A percentile compares a stretch with the other conserved stretches of the same genome.
Evolutionary conservation across 2,888 invertebrate genomes (phyloP).

Genomic region (Lasioglossum figueresi): DNA sequence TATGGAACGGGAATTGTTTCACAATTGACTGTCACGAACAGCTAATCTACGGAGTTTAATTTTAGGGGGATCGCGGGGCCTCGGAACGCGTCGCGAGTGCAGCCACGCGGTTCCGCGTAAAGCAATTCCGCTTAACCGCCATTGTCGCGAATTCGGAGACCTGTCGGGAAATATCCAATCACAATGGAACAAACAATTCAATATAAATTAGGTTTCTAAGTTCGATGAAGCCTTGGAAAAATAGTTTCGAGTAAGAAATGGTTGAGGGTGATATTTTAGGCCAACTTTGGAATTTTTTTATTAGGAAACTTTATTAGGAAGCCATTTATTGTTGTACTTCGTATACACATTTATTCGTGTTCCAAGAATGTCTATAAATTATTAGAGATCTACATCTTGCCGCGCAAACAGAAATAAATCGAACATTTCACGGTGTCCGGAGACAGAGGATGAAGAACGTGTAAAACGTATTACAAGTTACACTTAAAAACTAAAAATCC

Average conservation of each 20-base stretch:
- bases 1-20: conserved; percentile 15
- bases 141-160: not conserved
- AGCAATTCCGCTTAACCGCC: conserved; percentile 1
- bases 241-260: not conserved
- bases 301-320: not conserved
- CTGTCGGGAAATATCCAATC: not conserved
- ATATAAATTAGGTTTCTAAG: not conserved
- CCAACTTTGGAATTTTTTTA: not conserved
- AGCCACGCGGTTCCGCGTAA: not conserved
- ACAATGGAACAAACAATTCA: not conserved
- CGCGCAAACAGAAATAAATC: not conserved
- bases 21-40: conserved; percentile 14
- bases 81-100: not conserved
- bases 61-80: not conserved
- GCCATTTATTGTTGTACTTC: not conserved
- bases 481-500: not conserved
- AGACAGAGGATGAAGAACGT: not conserved
- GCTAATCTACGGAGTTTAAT: conserved; percentile 15
- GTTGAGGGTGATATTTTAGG: too few relatives aligned
- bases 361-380: not conserved
- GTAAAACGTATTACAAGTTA: too few relatives aligned
- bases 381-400: not conserved
- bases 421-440: not conserved
- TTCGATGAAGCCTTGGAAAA: not conserved
- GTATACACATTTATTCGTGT: not conserved